A percentile compares a stretch with the other conserved stretches of the same genome.
Conservation (phyloP, 2,888 invertebrate species). For the Thymelicus lineola region DNA sequence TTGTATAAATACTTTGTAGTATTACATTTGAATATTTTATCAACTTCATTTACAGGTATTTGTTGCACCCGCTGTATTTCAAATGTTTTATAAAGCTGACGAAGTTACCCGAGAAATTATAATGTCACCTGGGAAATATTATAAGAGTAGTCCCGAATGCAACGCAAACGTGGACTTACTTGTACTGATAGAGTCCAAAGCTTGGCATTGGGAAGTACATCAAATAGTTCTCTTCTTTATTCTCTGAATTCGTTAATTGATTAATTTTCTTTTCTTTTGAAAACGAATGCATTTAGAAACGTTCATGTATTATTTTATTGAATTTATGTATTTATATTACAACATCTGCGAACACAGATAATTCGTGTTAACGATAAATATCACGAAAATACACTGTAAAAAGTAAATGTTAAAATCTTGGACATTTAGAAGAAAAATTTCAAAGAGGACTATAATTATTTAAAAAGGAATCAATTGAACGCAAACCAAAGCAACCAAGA, state of each 20-base stretch:
- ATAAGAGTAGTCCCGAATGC: too few relatives aligned
- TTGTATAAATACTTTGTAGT: conserved; percentile 1
- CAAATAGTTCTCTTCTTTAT: too few relatives aligned
- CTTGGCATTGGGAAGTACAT: too few relatives aligned
- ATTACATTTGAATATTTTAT: not conserved
- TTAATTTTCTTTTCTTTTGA: too few relatives aligned
- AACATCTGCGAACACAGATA: not conserved
- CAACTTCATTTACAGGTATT: not conserved
- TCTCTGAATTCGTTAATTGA: too few relatives aligned
- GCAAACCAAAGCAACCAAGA: conserved; percentile 5
- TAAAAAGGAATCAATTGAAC: not conserved
- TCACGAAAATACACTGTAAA: not conserved
- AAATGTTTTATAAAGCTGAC: not conserved
- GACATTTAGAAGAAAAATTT: not conserved
- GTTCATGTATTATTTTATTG: not conserved
- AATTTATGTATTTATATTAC: not conserved
- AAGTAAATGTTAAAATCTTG: not conserved
- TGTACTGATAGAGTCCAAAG: too few relatives aligned
- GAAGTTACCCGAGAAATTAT: not conserved
- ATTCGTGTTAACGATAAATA: not conserved
- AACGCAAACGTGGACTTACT: too few relatives aligned
- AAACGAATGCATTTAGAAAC: too few relatives aligned
- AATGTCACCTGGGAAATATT: too few relatives aligned
- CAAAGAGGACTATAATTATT: not conserved
- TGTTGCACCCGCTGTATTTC: too few relatives aligned